phyloP scores from a whole-genome alignment of 1,140 invertebrate genomes.

The Dreissena polymorpha region DNA sequence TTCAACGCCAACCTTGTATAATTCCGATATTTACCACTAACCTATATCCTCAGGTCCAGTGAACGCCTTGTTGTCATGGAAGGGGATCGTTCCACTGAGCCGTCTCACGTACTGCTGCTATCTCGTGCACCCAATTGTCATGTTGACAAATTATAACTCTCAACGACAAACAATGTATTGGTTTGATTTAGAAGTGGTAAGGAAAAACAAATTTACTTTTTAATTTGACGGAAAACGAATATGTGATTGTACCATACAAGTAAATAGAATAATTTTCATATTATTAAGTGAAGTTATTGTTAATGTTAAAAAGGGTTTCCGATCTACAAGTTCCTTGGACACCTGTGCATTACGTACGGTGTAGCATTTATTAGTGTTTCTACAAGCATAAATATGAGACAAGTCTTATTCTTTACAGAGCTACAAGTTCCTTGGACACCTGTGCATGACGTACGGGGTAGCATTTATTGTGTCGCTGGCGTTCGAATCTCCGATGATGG shows the following conservation, averaged over 20 bases:
- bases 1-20: not conserved
- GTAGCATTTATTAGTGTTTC: not conserved
- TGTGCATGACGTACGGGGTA: conserved; percentile 82
- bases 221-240: not conserved
- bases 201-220: not conserved
- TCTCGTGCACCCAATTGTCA: conserved; percentile 86
- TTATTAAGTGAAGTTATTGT: not conserved
- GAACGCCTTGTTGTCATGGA: conserved; percentile 88
- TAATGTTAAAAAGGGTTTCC: not conserved
- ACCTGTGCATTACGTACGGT: not conserved
- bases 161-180: conserved; percentile 55
- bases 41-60: conserved; percentile 82
- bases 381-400: not conserved
- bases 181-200: conserved; percentile 61
- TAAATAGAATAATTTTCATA: not conserved
- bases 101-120: conserved; percentile 95
- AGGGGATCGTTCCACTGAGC: conserved; percentile 89
- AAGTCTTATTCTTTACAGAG: conserved; percentile 48
- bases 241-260: not conserved
- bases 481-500: conserved; percentile 86
- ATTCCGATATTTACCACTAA: not conserved
- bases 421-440: conserved; percentile 62
- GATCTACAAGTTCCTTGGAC: not conserved
- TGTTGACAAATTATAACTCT: conserved; percentile 60
- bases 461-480: conserved; percentile 84